These are phyloP conservation scores for Semnopithecus entellus DNA, from an alignment of 2,113 vertebrate genomes.

Conservation along the genomic window DNA sequence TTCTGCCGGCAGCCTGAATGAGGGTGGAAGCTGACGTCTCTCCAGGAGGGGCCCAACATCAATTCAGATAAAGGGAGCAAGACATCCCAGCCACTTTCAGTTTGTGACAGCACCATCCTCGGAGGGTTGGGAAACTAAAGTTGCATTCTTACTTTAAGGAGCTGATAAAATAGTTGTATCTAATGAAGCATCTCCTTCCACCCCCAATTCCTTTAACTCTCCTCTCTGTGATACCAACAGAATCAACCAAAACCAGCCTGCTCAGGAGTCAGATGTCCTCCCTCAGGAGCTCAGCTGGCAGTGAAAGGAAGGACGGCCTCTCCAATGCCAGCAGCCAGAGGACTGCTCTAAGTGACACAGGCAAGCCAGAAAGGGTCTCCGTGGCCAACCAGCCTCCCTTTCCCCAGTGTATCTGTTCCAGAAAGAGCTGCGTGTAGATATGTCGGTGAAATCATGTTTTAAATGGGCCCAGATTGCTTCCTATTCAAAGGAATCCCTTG, in stretches of 20 bases:
- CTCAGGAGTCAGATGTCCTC: constrained; percentile 71
- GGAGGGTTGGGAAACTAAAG: not conserved
- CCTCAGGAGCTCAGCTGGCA: not conserved
- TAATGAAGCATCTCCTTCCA: not conserved
- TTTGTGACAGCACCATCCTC: not conserved
- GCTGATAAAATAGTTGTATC: not conserved
- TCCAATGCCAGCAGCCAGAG: not conserved
- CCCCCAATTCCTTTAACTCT: not conserved
- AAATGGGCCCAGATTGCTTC: not conserved
- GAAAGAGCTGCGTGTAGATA: not conserved
- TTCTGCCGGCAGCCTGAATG: not conserved
- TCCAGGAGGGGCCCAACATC: not conserved
- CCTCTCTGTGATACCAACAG: constrained; percentile 74
- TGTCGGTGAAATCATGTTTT: not conserved
- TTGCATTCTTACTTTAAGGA: not conserved
- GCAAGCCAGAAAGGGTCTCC: constrained; percentile 59
- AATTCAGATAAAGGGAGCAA: not conserved
- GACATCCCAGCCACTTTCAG: not conserved
- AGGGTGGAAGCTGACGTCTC: not conserved
- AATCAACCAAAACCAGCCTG: constrained; percentile 84
- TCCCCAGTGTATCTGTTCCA: not conserved
- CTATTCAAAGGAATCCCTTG: not conserved
- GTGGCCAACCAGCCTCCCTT: not conserved
- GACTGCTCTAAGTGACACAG: constrained; percentile 53
- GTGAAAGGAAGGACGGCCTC: not conserved